Evolutionary conservation across 1,140 invertebrate genomes (phyloP), one percentile per base, ranked within the genome.

Genomic region (Sarcophaga bullata): DNA sequence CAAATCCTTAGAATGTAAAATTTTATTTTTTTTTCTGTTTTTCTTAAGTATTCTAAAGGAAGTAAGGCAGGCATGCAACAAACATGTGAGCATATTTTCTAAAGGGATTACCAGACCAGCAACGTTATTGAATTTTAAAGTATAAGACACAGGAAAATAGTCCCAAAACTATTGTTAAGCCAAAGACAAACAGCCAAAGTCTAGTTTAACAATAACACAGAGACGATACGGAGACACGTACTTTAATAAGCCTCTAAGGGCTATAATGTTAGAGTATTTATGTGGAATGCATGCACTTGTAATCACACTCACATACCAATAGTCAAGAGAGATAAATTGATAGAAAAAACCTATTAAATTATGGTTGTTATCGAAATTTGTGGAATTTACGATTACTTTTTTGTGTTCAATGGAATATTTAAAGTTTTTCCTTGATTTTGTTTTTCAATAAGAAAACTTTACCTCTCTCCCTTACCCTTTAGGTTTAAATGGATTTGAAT

Each of bases 241-340:
- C 85, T 87, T 83, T 84, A 84, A 84, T 82, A 86, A 85, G 85
- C 86, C 87, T 87, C 83, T 48, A 15, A 48, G 58, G 68, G 80
- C 80, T 68, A 62, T 78, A 82, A 58, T 2, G 25, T 37, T 37
- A 37, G 25, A 37, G 25, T 37, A 37, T 37, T 37, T 37, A 37
- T 68, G 0, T 19, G 62, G 62, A 25, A 68, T 68, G 17, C 58
- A 62, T 19, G 19, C 62, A 19, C 17, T 68, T 68, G 17, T 25
- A 68, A 19, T 19, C 19, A 68, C 17, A 68, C 19, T 68, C 5
- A n/a, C 9, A 25, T 68, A 13, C 5, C 62, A 68, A 37, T 37
- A 37, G 4, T 37, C 25, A 37, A 37, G 25, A 37, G 17, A 68
- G 62, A 68, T 68, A 68, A 4, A 37, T n/a, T n/a, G n/a, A n/a